phyloP scores from a whole-genome alignment of 2,113 vertebrate species.

The Cavia porcellus region DNA sequence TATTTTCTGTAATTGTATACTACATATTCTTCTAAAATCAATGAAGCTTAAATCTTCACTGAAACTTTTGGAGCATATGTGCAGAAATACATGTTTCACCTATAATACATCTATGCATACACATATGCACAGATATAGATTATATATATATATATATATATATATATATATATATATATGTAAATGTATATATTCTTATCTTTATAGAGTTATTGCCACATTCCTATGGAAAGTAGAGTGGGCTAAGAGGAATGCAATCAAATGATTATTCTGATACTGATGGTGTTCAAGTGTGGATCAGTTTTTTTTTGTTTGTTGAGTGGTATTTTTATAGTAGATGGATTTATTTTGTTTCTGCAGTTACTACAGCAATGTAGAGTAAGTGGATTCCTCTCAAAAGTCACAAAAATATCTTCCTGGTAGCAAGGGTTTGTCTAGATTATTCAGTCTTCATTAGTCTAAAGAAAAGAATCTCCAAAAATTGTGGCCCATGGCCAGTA shows the following conservation, averaged over 20 bases:
- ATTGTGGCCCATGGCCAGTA: neutral
- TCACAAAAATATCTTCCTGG: neutral
- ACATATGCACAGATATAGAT: too few species aligned
- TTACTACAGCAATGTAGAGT: neutral
- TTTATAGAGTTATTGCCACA: neutral
- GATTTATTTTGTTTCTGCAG: neutral
- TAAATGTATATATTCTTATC: neutral
- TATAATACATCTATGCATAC: too few species aligned
- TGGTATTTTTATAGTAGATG: neutral
- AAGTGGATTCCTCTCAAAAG: neutral
- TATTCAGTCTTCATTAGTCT: neutral
- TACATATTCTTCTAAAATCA: neutral
- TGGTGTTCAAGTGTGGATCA: neutral
- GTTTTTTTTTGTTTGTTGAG: neutral
- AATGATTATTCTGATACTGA: neutral
- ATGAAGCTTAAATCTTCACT: neutral
- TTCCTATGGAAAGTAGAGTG: neutral
- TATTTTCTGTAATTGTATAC: neutral
- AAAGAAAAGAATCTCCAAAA: neutral
- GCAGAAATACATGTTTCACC: neutral
- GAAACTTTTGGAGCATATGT: neutral
- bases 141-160: too few species aligned
- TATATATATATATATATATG: neutral
- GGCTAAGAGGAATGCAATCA: neutral
- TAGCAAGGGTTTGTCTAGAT: neutral